Evolutionary conservation across 2,888 invertebrate genomes (phyloP).

Genomic region (Nomada hirtipes): DNA sequence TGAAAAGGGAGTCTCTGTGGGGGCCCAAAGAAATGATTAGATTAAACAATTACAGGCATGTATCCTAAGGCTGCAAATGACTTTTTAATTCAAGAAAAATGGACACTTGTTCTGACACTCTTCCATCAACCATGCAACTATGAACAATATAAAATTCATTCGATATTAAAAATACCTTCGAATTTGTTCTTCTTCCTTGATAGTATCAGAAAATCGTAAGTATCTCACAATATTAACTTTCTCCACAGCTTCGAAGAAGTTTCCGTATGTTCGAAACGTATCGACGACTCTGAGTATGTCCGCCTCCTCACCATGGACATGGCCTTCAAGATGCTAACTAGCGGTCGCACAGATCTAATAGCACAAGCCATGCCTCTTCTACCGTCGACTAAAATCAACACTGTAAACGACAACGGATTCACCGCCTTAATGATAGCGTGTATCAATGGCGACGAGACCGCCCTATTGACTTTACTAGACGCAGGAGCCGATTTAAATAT

Average conservation of each 20-base stretch:
- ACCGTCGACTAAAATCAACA: slow-evolving; percentile 91
- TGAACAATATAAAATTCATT: too few species aligned
- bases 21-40: too few species aligned
- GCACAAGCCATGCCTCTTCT: slow-evolving; percentile 91
- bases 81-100: too few species aligned
- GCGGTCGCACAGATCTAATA: slow-evolving; percentile 92
- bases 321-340: slow-evolving; percentile 92
- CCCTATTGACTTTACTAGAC: slow-evolving; percentile 90
- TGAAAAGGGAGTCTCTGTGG: too few species aligned
- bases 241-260: slow-evolving; percentile 86
- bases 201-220: too few species aligned
- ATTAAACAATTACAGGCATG: too few species aligned
- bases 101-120: too few species aligned
- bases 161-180: too few species aligned
- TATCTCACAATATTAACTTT: neutral
- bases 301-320: slow-evolving; percentile 89
- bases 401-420: slow-evolving; percentile 91
- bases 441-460: slow-evolving; percentile 91
- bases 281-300: slow-evolving; percentile 86
- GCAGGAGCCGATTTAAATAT: slow-evolving; percentile 93
- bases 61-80: too few species aligned
- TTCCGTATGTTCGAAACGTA: slow-evolving; percentile 83
- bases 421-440: slow-evolving; percentile 94
- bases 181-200: too few species aligned
- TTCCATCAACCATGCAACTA: too few species aligned